Percentiles rank a stretch among this genome's conserved stretches.
Evolutionary conservation across 2,797 vertebrate genomes (phyloP).

Genomic region (Mycteria americana): DNA sequence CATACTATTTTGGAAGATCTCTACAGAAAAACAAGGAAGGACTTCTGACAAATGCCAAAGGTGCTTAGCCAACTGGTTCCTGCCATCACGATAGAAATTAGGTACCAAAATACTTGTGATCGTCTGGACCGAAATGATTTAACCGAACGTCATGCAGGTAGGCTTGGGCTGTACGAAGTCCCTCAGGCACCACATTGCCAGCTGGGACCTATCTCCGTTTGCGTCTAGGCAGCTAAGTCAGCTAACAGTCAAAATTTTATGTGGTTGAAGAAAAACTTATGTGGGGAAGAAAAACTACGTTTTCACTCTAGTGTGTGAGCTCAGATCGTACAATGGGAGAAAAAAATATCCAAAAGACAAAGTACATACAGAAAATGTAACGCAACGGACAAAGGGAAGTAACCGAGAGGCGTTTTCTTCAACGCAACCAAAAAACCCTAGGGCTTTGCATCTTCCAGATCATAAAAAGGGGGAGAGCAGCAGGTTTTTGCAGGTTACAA

Average conservation of each 20-base stretch:
- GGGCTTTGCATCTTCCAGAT: conserved; percentile 32
- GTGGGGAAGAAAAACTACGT: neutral
- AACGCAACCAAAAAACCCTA: neutral
- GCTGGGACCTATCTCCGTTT: neutral
- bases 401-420: neutral
- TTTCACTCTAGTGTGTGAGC: neutral
- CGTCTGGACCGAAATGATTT: neutral
- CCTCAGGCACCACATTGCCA: neutral
- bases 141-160: fast-evolving
- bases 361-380: neutral
- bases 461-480: conserved; percentile 42
- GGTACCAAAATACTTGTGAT: neutral
- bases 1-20: neutral
- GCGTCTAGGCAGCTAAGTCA: neutral
- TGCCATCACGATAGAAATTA: neutral
- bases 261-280: too few relatives aligned
- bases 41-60: neutral
- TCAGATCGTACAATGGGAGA: neutral
- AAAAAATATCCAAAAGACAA: neutral
- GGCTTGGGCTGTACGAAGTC: neutral
- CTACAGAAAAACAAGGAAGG: neutral
- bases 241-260: neutral
- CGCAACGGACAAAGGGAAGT: neutral
- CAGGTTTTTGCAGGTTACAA: conserved; percentile 45
- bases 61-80: neutral